Base-by-base conservation (phyloP, 2,113 vertebrate species). In the Hipposideros armiger region DNA sequence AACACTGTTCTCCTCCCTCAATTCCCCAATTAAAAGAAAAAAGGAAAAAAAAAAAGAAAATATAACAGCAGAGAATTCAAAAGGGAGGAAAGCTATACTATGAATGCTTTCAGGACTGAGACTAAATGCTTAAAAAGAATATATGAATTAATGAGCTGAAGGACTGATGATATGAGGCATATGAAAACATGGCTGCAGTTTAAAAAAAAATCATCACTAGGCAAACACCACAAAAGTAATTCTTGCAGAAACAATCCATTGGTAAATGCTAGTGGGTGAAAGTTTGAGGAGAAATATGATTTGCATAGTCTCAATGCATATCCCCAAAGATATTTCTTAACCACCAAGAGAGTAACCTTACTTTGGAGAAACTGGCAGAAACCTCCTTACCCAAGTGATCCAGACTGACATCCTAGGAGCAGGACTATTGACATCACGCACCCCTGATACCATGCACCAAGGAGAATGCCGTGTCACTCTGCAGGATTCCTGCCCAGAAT, bases 21-120 rank as follows among this genome's bases (percentile, higher is more conserved):
- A 36, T 36, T 36, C 36, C 36, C 36, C 36, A 36, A 36, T 36
- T 36, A 36, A 36, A 36, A 36, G 36, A 36, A 36, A 36, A 36
- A 36, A 36, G 36, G n/a, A n/a, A 36, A 36, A 2, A 36, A 36
- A 36, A 36, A 36, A 36, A 2, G 60, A 36, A 36, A 74, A 36
- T 10, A 5, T 15, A 20, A 11, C 2, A 26, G 26, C 19, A 56
- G 52, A 40, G 69, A 54, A 36, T 17, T 72, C 19, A 9, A n/a
- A 32, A 45, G 4, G 22, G n/a, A 47, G 62, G 56, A 19, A 16
- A 30, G 9, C 47, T 45, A 0, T 0, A 1, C 6, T 16, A 0
- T 8, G 52, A 74, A 22, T 8, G 10, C 58, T 69, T 69, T 17
- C 32, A 11, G 5, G 56, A 26, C n/a, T 22, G 40, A 64, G 69